A percentile compares a stretch with the other conserved stretches of the same genome.
phyloP scores from a whole-genome alignment of 2,797 vertebrate species.

The Macroramphosus scolopax region DNA sequence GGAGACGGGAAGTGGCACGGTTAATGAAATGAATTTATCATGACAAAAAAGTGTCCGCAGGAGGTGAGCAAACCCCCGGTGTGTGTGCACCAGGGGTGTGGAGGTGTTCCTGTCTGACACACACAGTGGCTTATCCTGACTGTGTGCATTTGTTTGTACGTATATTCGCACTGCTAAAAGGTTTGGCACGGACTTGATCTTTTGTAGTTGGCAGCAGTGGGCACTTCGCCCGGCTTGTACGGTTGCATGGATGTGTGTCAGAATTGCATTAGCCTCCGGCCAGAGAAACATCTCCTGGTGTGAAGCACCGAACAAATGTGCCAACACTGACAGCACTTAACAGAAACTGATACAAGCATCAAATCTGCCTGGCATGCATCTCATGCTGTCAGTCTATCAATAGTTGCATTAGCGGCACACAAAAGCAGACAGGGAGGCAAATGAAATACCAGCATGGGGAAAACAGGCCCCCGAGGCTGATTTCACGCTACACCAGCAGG shows the following conservation, averaged over 20 bases:
- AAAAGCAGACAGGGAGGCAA: conserved; percentile 32
- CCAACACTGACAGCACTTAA: conserved; percentile 37
- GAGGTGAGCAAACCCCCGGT: no score
- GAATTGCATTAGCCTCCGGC: conserved; percentile 51
- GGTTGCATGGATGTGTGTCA: conserved; percentile 58
- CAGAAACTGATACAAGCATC: conserved; percentile 39
- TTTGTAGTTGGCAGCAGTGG: conserved; percentile 56
- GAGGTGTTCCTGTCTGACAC: neutral
- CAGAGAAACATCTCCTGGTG: conserved; percentile 47
- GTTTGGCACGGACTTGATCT: conserved; percentile 51
- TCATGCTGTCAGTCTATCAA: conserved; percentile 53
- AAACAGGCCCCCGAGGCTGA: conserved; percentile 20
- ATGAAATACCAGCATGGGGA: conserved; percentile 38
- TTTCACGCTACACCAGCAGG: conserved; percentile 41
- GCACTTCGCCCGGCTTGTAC: conserved; percentile 52
- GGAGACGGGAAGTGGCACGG: conserved; percentile 14
- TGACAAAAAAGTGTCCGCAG: conserved; percentile 35
- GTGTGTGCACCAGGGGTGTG: neutral
- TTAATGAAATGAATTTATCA: conserved; percentile 47
- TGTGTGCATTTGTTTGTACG: conserved; percentile 22
- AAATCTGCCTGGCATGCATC: conserved; percentile 32
- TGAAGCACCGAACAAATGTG: conserved; percentile 50
- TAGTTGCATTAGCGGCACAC: conserved; percentile 33
- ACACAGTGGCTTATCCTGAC: conserved; percentile 11
- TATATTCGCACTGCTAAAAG: conserved; percentile 51